Base-by-base conservation (phyloP, 53 echinoderm and acorn worm genomes). In the Paelopatides confundens region DNA sequence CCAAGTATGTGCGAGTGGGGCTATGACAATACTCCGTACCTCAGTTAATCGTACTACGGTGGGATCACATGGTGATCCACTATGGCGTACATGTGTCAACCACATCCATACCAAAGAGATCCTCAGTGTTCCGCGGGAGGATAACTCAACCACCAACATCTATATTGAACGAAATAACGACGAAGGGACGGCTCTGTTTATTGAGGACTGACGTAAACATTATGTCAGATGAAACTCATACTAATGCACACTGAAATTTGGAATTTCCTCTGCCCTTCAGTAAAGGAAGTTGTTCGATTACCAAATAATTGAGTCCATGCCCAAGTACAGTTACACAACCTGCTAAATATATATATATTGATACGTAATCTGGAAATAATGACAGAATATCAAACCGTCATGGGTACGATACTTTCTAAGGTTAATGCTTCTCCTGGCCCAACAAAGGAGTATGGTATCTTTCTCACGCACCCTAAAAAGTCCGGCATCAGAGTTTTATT, bases 381-480 rank as follows among this genome's bases (percentile, higher is more conserved):
- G 28, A 32, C 58, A 15, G 78, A 89, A 27, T 92, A 92, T 40
- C n/a, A n/a, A n/a, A n/a, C n/a, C n/a, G n/a, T n/a, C n/a, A n/a
- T n/a, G n/a, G n/a, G n/a, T n/a, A n/a, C n/a, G n/a, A n/a, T n/a
- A n/a, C n/a, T n/a, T n/a, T n/a, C n/a, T n/a, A n/a, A n/a, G n/a
- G n/a, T n/a, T n/a, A 63, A 85, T 39, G 91, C 82, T 29, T 49
- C 48, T 58, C n/a, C 58, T 23, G 77, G 46, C 1, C 77, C 47
- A 9, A n/a, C 21, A 34, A n/a, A 29, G 3, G 13, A 66, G 53
- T 77, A 0, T 92, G 92, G 92, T 92, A 92, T 30, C 63, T 92
- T 2, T 84, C 88, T 1, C 92, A 92, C 65, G 5, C 85, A 88
- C 68, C 92, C 86, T 26, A 88, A 79, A 78, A 92, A 92, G 28